Conservation (phyloP, 2,888 invertebrate genomes). For the Sminthurinus aureus region DNA sequence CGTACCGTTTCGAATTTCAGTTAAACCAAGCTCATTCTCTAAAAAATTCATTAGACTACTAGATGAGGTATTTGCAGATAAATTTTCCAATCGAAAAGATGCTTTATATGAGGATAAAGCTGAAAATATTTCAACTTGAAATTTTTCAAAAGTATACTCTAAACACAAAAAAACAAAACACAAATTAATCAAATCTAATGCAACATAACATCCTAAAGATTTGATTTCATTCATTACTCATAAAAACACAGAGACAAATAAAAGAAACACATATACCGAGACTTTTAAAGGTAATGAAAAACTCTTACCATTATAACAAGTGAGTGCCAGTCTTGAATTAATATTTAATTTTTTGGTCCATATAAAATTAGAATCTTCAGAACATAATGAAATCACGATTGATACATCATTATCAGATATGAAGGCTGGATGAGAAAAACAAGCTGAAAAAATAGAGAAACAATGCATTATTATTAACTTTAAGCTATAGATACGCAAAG, state of each 20-base stretch:
- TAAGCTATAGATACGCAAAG: background rate
- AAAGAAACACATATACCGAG: too few relatives aligned
- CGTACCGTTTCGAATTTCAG: constrained; percentile 24
- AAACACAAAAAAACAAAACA: constrained; percentile 19
- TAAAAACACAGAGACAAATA: too few relatives aligned
- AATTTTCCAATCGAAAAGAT: constrained; percentile 35
- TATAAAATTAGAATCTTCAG: background rate
- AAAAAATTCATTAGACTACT: constrained; percentile 30
- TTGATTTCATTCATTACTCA: too few relatives aligned
- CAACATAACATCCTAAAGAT: too few relatives aligned
- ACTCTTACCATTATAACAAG: background rate
- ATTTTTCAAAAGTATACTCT: constrained; percentile 34
- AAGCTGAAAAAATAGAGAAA: constrained; percentile 2
- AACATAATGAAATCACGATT: background rate
- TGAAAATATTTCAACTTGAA: constrained; percentile 33
- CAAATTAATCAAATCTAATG: background rate
- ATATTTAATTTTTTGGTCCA: background rate
- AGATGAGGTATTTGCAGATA: constrained; percentile 4
- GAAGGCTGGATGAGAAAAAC: background rate
- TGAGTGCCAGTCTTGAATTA: background rate
- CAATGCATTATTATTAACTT: background rate
- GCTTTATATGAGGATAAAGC: constrained; percentile 32
- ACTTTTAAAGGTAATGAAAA: background rate
- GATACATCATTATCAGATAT: background rate
- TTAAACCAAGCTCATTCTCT: constrained; percentile 27